Conservation (phyloP, 2,888 invertebrate species). For the Germaria angustata region DNA sequence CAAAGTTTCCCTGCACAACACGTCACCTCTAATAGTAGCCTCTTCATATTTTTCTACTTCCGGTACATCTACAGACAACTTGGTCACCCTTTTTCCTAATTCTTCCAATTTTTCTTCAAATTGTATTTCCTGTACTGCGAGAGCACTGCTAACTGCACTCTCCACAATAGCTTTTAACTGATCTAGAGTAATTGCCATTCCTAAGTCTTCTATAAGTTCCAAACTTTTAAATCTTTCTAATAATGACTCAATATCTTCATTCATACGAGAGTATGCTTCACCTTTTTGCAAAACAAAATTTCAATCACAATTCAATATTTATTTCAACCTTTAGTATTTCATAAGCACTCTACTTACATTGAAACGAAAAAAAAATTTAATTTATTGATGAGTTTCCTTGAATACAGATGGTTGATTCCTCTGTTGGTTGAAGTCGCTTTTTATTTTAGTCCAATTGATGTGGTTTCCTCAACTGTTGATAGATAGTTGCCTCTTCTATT, state of each 20-base stretch:
- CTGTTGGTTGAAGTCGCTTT: too few species aligned
- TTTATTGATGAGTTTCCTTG: background rate
- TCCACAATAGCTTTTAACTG: slow-evolving; percentile 34
- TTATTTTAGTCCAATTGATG: background rate
- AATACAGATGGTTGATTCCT: background rate
- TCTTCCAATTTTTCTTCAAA: slow-evolving; percentile 21
- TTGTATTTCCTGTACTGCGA: slow-evolving; percentile 20
- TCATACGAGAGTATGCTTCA: background rate
- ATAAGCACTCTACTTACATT: slow-evolving; percentile 13
- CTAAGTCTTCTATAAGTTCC: background rate
- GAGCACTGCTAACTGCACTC: slow-evolving; percentile 34
- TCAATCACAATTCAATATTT: background rate
- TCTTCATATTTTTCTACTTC: too few species aligned
- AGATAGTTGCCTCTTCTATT: background rate
- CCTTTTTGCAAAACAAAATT: background rate
- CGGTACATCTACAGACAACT: too few species aligned
- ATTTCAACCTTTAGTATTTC: background rate
- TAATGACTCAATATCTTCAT: too few species aligned
- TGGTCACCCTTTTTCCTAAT: too few species aligned
- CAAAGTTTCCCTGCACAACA: too few species aligned
- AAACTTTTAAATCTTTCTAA: background rate
- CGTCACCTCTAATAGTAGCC: too few species aligned
- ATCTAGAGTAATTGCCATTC: slow-evolving; percentile 20
- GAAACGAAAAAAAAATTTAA: background rate
- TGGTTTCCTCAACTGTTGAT: background rate